Percentiles rank a stretch among this genome's conserved stretches.
Evolutionary conservation across 2,888 invertebrate species (phyloP).

Genomic region (Polyommatus icarus): DNA sequence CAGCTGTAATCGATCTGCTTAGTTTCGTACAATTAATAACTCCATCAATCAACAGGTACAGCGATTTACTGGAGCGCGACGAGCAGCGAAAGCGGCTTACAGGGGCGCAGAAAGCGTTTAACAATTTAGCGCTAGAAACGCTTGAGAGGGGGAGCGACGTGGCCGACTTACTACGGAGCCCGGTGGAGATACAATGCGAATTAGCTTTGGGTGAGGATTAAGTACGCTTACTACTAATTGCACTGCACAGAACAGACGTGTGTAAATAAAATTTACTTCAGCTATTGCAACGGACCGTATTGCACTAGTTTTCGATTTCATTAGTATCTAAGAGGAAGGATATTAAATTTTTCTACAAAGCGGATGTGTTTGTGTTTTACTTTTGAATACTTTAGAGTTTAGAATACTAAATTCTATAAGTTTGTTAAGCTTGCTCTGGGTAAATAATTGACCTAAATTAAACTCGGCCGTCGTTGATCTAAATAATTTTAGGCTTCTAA

Average conservation of each 20-base stretch:
- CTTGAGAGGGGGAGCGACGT: conserved; percentile 56
- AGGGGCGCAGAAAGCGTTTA: conserved; percentile 74
- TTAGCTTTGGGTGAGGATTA: conserved; percentile 61
- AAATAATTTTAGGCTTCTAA: too few relatives aligned
- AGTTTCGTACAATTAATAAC: neutral
- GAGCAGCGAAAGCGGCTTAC: conserved; percentile 63
- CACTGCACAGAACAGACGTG: neutral
- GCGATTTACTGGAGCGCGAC: conserved; percentile 63
- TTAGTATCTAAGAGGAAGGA: neutral
- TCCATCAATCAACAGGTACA: conserved; percentile 56
- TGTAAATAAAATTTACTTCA: neutral
- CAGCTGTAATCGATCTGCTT: neutral
- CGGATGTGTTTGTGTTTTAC: too few relatives aligned
- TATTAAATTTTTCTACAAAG: too few relatives aligned
- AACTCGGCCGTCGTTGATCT: too few relatives aligned
- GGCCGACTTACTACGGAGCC: conserved; percentile 60
- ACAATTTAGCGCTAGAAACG: conserved; percentile 60
- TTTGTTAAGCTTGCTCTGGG: too few relatives aligned
- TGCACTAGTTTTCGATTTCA: neutral
- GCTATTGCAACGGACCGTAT: neutral
- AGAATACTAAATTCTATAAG: too few relatives aligned
- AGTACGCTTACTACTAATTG: conserved; percentile 27
- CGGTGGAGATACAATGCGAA: conserved; percentile 72
- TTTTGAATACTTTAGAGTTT: too few relatives aligned
- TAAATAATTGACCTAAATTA: too few relatives aligned